These are phyloP conservation scores for Scartelaos histophorus DNA, from an alignment of 2,113 vertebrate species.

Conservation along the genomic window DNA sequence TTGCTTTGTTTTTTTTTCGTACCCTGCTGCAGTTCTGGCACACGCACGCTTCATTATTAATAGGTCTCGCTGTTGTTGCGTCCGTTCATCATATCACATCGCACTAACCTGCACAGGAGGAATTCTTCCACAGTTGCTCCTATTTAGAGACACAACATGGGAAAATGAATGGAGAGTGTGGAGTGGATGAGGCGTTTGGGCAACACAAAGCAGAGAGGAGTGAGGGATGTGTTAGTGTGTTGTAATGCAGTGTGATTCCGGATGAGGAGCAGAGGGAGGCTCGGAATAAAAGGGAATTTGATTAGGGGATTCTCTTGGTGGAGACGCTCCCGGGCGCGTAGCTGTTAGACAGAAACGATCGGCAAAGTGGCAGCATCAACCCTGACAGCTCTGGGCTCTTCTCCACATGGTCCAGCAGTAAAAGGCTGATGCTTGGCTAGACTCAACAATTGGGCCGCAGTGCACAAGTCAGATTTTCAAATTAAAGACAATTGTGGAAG, in stretches of 20 bases:
- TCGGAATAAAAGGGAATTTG: conserved; percentile 73
- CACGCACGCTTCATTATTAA: conserved; percentile 74
- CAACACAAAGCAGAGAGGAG: conserved; percentile 44
- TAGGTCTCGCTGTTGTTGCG: conserved; percentile 66
- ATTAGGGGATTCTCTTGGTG: conserved; percentile 77
- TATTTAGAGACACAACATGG: conserved; percentile 58
- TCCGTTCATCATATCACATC: conserved; percentile 75
- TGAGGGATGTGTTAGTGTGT: conserved; percentile 65
- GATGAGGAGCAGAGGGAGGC: conserved; percentile 65
- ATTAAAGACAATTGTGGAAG: conserved; percentile 8
- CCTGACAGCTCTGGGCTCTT: conserved; percentile 69
- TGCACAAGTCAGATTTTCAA: conserved; percentile 49
- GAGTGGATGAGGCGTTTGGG: conserved; percentile 20
- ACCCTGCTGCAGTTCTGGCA: conserved; percentile 60
- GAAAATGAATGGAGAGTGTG: conserved; percentile 24
- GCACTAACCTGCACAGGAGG: conserved; percentile 67
- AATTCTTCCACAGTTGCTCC: conserved; percentile 70
- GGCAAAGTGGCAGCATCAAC: conserved; percentile 75
- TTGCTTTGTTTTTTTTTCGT: conserved; percentile 29
- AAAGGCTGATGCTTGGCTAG: conserved; percentile 55
- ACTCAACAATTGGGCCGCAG: conserved; percentile 60
- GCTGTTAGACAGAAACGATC: conserved; percentile 74
- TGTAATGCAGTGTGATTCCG: conserved; percentile 73
- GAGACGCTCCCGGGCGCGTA: conserved; percentile 71
- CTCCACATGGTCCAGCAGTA: conserved; percentile 67